Evolutionary conservation across 2,113 vertebrate species (phyloP).

Genomic region (Pithys albifrons): DNA sequence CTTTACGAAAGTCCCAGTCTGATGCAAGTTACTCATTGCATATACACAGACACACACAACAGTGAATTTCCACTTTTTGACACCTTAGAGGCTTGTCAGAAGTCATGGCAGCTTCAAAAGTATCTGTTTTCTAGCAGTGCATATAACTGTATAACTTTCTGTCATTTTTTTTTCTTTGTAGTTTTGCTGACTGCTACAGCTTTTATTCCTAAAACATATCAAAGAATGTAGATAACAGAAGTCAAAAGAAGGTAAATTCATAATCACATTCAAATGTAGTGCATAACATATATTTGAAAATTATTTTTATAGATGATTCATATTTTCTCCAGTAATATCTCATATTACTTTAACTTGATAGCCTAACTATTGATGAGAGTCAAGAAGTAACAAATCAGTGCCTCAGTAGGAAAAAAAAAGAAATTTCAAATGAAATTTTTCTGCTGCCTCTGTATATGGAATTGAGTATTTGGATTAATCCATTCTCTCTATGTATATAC

Average conservation of each 20-base stretch:
- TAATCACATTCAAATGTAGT: conserved; percentile 4
- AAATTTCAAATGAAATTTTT: neutral
- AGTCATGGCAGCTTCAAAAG: conserved; percentile 40
- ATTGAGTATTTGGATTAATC: neutral
- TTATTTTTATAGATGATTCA: neutral
- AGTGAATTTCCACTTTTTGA: conserved; percentile 22
- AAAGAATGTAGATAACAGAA: conserved; percentile 49
- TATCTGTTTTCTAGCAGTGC: neutral
- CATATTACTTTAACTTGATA: neutral
- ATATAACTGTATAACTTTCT: neutral
- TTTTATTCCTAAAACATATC: conserved; percentile 36
- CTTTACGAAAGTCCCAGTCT: neutral
- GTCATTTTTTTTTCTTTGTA: conserved; percentile 29
- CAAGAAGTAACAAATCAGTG: neutral
- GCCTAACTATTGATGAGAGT: neutral
- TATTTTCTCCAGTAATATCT: neutral
- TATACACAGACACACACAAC: neutral
- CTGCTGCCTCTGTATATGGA: neutral
- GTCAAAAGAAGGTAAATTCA: conserved; percentile 45
- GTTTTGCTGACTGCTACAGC: conserved; percentile 49
- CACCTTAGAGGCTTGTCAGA: conserved; percentile 54
- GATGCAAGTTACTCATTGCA: neutral
- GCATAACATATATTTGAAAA: neutral
- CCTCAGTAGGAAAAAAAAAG: neutral
- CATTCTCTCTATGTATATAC: neutral